Evolutionary conservation across 2,797 vertebrate genomes (phyloP), one percentile per base, ranked within the genome.

Genomic region (Lemur catta): DNA sequence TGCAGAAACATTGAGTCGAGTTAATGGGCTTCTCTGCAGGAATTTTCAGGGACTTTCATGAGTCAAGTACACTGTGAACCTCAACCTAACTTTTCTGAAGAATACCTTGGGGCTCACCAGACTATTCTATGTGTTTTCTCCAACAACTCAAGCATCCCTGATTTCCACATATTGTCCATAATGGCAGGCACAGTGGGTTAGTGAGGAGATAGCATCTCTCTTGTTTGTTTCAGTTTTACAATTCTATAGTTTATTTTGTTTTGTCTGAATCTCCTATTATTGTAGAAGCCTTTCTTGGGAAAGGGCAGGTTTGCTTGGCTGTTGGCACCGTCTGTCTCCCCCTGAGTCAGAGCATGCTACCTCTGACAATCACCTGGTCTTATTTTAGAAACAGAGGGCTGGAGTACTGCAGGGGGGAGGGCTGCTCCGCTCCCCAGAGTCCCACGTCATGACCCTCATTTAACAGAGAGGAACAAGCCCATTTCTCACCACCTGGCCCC

Each of bases 341-440:
- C 2, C 14, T 46, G 30, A 35, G 43, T 46, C 4, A 20, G 28
- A 48, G 26, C 2, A 10, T 0, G 17, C 38, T 1, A 26, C 7
- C 15, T 52, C 30, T 57, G 52, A 22, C 80, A 12, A 10, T n/a
- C 28, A 35, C 10, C 18, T 9, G 20, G 12, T 24, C 8, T 71
- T 46, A 46, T 26, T 38, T 80, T 30, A 38, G 11, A 52, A 67
- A 52, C 6, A 33, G 17, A 41, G 38, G 59, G 52, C 43, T 9
- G 9, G 11, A 3, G 12, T 5, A 0, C n/a, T 20, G 2, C 6
- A 0, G 35, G 2, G 33, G 20, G 14, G 28, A 15, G 52, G 69
- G 59, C 0, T 22, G 46, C 63, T 20, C 9, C 35, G 7, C 28
- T 46, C 15, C 17, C 17, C 15, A 12, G 15, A 43, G 22, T 17